phyloP scores from a whole-genome alignment of 1,140 invertebrate species.

The Formica exsecta region DNA sequence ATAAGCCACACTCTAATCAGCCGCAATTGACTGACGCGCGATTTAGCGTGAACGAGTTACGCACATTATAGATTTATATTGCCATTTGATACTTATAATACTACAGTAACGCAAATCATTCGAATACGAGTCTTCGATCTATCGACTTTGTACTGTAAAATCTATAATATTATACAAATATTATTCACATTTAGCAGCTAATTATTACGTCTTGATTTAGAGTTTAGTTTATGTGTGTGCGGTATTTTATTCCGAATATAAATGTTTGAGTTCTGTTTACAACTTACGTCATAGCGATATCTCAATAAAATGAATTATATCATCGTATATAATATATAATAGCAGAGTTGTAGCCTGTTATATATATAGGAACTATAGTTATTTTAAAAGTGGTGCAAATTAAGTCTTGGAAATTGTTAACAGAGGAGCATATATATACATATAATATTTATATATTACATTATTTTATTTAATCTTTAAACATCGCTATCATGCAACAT shows the following conservation, averaged over 20 bases:
- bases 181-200: neutral
- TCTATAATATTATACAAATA: slow-evolving; percentile 15
- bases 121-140: neutral
- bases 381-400: slow-evolving; percentile 29
- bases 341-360: slow-evolving; percentile 4
- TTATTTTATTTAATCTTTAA: slow-evolving; percentile 15
- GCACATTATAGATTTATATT: slow-evolving; percentile 55
- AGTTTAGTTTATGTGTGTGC: neutral
- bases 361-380: neutral
- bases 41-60: slow-evolving; percentile 25
- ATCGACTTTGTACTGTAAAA: neutral
- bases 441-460: neutral
- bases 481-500: neutral
- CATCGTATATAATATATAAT: slow-evolving; percentile 4
- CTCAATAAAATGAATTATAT: slow-evolving; percentile 29
- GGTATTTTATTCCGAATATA: neutral
- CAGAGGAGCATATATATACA: neutral
- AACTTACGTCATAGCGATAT: slow-evolving; percentile 14
- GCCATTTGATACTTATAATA: slow-evolving; percentile 24
- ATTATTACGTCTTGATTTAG: slow-evolving; percentile 6
- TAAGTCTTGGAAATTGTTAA: neutral
- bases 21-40: slow-evolving; percentile 4
- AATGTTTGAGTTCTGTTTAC: neutral
- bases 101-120: slow-evolving; percentile 4
- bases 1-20: neutral